phyloP scores from a whole-genome alignment of 1,140 invertebrate species.

The Drosophila nigrodunni region DNA sequence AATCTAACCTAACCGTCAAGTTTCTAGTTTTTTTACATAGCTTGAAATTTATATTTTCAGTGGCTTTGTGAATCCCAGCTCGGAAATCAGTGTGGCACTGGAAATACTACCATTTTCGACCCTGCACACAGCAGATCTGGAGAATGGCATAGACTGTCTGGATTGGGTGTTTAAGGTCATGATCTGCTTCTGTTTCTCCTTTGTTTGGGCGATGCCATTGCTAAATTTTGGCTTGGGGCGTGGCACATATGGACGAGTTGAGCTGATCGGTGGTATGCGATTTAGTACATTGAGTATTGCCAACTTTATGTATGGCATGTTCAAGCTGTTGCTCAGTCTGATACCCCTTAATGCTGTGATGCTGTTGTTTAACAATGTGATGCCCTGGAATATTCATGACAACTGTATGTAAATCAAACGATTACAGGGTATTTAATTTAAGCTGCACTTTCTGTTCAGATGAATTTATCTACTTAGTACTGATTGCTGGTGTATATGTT shows the following conservation, averaged over 20 bases:
- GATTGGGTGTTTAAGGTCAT: conserved; percentile 5
- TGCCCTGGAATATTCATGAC: conserved; percentile 6
- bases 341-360: conserved; percentile 24
- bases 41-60: conserved; percentile 29
- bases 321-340: conserved; percentile 3
- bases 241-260: conserved; percentile 31
- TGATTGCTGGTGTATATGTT: conserved; percentile 30
- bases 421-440: not conserved
- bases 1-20: too few species aligned
- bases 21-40: too few species aligned
- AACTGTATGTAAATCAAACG: conserved; percentile 36
- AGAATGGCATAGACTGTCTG: not conserved
- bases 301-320: conserved; percentile 43
- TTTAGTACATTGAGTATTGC: conserved; percentile 14
- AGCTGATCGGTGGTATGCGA: conserved; percentile 55
- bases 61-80: conserved; percentile 20
- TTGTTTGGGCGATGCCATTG: conserved; percentile 50
- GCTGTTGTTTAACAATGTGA: conserved; percentile 5
- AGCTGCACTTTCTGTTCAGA: not conserved
- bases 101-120: conserved; percentile 45
- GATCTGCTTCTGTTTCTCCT: conserved; percentile 43
- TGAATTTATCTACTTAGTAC: conserved; percentile 3
- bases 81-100: conserved; percentile 37
- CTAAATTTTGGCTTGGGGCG: conserved; percentile 29
- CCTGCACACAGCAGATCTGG: conserved; percentile 12